Base-by-base conservation (phyloP, 2,888 invertebrate species). In the Cephus spinipes region DNA sequence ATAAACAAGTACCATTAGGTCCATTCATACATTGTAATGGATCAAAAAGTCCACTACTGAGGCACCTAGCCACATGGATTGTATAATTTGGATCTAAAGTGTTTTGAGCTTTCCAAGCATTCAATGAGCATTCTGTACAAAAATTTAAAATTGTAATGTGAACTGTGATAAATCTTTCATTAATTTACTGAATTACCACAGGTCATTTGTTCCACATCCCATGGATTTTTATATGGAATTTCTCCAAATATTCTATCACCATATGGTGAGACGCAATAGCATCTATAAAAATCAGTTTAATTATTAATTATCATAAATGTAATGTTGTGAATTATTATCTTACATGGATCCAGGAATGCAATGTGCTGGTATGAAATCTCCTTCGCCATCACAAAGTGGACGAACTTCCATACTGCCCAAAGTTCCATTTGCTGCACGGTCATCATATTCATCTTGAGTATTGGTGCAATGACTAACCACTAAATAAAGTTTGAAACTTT, bases 341-440 rank as follows among this genome's bases (percentile, higher is more conserved):
- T 92, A 95, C 95, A 94, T 93, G 83, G 95, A 94, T 31, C 94
- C 94, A 0, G 94, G 94, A 31, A 94, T 93, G 84, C 96, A 96
- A 81, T 93, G 92, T 73, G 93, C 92, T 0, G 94, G 89, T 0
- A 91, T 91, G 84, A 92, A 95, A n/a, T 92, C 89, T 0, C 95
- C 96, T 82, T 94, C 94, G 1, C 92, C 93, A 85, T 95, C 94
- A 86, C 96, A 96, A 9, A 89, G 87, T 0, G 95, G 94, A 23
- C 94, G 88, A 12, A 92, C 88, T 87, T 94, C 93, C 84, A 94
- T 88, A 1, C 92, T 91, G 0, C 95, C 94, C 0, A 94, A 85
- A 33, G 88, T 88, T 0, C 94, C 95, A 0, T 81, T 83, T 6
- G 86, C 82, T 77, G 92, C 92, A 1, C 93, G 91, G 0, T 88